Base-by-base conservation (phyloP, 2,113 vertebrate species). In the Chiloscyllium plagiosum region DNA sequence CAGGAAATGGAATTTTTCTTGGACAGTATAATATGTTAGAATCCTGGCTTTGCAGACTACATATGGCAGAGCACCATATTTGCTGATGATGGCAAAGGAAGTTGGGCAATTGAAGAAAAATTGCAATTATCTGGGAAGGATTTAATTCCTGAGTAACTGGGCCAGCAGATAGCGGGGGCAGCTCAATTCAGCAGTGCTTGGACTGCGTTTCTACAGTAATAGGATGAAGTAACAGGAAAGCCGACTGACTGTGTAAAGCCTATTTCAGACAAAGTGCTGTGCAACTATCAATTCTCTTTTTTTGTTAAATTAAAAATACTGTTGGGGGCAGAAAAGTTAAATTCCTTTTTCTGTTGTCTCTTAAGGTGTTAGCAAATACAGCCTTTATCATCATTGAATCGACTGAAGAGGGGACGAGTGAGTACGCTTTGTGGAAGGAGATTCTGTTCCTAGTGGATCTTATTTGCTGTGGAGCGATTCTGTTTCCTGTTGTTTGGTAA, bases 401-500 rank as follows among this genome's bases (percentile, higher is more conserved):
- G 3, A 97, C 98, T 0, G 98, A 98, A 97, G 98, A 98, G 95
- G 98, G 98, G 0, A 96, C 98, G 96, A 98, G 97, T 4, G 98
- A 99, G 86, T 98, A 98, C 50, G 96, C 97, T 0, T 96, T 98
- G 83, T 98, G 98, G 98, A 98, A 98, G 97, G 97, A 98, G 97
- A 97, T 98, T 95, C 97, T 98, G 17, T 98, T 98, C 95, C 97
- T 99, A 96, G 98, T 98, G 0, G 98, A 98, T 96, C 98, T 98
- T 95, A 97, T 98, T 96, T 98, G 98, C 97, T 98, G 98, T 0
- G 98, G 98, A 4, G 97, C 98, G 96, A 98, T 98, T 96, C 98
- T 98, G 15, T 98, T 98, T 96, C 98, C 98, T 0, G 98, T 98
- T 2, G 98, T 98, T 97, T 99, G 98, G 98, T 98, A 52, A 96